Evolutionary conservation across 2,797 vertebrate genomes (phyloP).

Genomic region (Taeniopygia guttata): DNA sequence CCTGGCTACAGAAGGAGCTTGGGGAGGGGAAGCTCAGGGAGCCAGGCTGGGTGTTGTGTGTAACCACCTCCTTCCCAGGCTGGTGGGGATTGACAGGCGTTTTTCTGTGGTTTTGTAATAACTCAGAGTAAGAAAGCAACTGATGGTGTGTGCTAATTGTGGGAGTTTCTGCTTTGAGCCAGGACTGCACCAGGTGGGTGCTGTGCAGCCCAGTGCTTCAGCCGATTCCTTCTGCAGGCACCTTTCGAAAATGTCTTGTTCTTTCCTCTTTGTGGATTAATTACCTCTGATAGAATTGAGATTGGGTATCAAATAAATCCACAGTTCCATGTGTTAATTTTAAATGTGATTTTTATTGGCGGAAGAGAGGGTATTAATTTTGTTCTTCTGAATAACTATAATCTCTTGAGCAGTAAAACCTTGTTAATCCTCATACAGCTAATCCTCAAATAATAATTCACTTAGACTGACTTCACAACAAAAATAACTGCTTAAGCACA

Average conservation of each 20-base stretch:
- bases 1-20: not conserved
- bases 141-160: not conserved
- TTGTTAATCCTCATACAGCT: conserved; percentile 1
- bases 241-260: not conserved
- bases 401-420: not conserved
- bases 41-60: not conserved
- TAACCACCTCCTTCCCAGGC: not conserved
- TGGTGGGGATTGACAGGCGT: not conserved
- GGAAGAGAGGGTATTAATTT: not conserved
- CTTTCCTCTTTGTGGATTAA: not conserved
- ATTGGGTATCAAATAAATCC: not conserved
- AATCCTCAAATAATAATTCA: conserved; percentile 5
- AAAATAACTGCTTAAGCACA: not conserved
- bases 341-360: not conserved
- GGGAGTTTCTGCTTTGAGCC: not conserved
- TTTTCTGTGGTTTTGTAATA: not conserved
- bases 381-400: not conserved
- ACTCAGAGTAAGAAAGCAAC: not conserved
- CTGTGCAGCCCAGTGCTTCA: not conserved
- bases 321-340: not conserved
- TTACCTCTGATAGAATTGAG: not conserved
- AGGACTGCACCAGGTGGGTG: not conserved
- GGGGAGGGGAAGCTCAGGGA: not conserved
- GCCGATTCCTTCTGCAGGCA: not conserved
- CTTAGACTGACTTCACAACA: conserved; percentile 1